Conservation (phyloP, 2,888 invertebrate species). For the Sericinus montela region DNA sequence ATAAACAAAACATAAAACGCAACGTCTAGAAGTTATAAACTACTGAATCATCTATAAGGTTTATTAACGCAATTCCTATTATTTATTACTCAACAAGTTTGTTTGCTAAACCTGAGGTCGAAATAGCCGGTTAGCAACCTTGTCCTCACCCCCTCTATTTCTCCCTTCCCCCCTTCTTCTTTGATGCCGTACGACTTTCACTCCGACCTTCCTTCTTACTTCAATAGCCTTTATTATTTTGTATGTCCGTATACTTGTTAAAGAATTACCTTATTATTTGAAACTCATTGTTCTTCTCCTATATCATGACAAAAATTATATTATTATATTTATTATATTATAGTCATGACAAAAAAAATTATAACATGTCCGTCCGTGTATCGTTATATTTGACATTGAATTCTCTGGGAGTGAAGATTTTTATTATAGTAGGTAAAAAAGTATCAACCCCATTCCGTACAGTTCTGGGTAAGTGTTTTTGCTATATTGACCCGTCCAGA, state of each 20-base stretch:
- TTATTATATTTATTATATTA: no score
- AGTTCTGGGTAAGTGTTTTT: no score
- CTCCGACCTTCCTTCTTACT: constrained; percentile 49
- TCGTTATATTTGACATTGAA: no score
- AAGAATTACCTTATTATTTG: constrained; percentile 13
- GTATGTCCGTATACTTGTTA: constrained; percentile 18
- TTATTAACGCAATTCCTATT: constrained; percentile 64
- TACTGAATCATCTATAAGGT: constrained; percentile 50
- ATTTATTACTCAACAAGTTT: constrained; percentile 67
- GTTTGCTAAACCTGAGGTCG: constrained; percentile 62
- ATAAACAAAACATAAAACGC: constrained; percentile 7
- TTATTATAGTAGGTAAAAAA: no score
- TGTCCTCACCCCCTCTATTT: constrained; percentile 39
- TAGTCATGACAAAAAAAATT: no score
- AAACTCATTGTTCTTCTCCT: no score
- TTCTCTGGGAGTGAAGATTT: no score
- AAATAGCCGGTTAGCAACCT: constrained; percentile 69
- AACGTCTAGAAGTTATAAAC: constrained; percentile 30
- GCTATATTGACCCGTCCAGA: no score
- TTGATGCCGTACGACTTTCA: constrained; percentile 59
- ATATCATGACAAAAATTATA: no score
- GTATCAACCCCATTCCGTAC: no score
- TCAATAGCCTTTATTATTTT: constrained; percentile 42
- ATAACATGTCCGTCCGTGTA: no score
- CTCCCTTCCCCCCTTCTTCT: constrained; percentile 29